Base-by-base conservation (phyloP, 2,888 invertebrate species). In the Dascillus cervinus region DNA sequence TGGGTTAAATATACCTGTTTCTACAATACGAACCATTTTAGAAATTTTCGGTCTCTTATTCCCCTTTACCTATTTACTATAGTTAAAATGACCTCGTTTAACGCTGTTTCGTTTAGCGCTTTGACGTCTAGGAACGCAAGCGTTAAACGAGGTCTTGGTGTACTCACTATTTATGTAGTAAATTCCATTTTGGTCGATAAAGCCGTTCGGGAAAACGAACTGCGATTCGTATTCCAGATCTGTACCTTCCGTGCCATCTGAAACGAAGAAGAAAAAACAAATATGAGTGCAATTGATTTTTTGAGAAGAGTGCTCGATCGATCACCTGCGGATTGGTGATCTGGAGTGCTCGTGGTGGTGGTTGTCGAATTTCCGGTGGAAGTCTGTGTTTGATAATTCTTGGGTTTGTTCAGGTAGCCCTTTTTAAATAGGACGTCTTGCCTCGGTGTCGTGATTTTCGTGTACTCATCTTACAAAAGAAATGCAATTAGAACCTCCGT, bases 401-500 rank as follows among this genome's bases (percentile, higher is more conserved):
- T 71, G 48, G 72, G 73, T 47, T 70, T 71, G 47, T 71, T 72
- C 44, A 79, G 61, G 60, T 78, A 79, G 39, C 78, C 76, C 60
- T 79, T 79, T 60, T 79, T 79, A 61, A 80, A 79, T 47, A 80
- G 65, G 43, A 80, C 73, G 58, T 80, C 79, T 62, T 79, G 79
- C 44, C 79, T 65, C 13, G 79, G 79, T 21, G 79, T 78, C 32
- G 77, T 77, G 52, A 80, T 78, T 55, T 74, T 70, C 50, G 78
- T 79, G 60, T 80, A 80, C 63, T 79, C 79, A 56, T 77, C 76
- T 74, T n/a, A n/a, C n/a, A n/a, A n/a, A n/a, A n/a, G n/a, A n/a
- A n/a, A n/a, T n/a, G n/a, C n/a, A n/a, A n/a, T n/a, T n/a, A n/a
- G n/a, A n/a, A n/a, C n/a, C n/a, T n/a, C n/a, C n/a, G n/a, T n/a